Base-by-base conservation (phyloP, 2,113 vertebrate genomes). In the Mus pahari region DNA sequence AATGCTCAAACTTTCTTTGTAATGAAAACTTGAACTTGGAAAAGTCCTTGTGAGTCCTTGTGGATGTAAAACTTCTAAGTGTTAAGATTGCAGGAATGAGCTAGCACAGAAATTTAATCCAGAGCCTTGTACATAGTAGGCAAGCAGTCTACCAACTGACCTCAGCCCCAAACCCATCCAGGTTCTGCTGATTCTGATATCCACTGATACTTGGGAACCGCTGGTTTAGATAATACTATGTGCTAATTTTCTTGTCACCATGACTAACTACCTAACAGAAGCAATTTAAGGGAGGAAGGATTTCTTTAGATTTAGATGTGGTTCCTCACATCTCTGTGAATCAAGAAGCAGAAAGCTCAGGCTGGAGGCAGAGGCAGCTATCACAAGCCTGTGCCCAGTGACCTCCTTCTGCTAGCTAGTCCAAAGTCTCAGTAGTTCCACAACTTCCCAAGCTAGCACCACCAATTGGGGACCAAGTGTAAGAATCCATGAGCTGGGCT, bases 141-240 rank as follows among this genome's bases (percentile, higher is more conserved):
- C 36, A 62, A 42, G 7, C n/a, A 14, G 22, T 82, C 26, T 82
- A 24, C 50, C 31, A 22, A 39, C 36, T 11, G 4, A 58, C 6
- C 36, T 26, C n/a, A 39, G 22, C n/a, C 42, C 58, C n/a, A 84
- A 0, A 39, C n/a, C 58, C n/a, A 60, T 26, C 24, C 81, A 42
- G 81, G 24, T 24, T 62, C 60, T 62, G 60, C 20, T 81, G 16
- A 74, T 68, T 91, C 78, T 60, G 64, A 50, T 53, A 53, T 39
- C 68, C 5, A 33, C 0, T 50, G 71, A 77, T 1, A 7, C 74
- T 89, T 58, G 42, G 89, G 94, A 95, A 70, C 50, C 50, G 66
- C 42, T 71, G 73, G n/a, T 86, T 96, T 73, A 82, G 45, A 78
- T 86, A 77, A 70, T 39, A 24, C 55, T 62, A n/a, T 39, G n/a